These are phyloP conservation scores for Drosophila watanabei DNA, from an alignment of 1,140 invertebrate genomes.

Conservation along the genomic window DNA sequence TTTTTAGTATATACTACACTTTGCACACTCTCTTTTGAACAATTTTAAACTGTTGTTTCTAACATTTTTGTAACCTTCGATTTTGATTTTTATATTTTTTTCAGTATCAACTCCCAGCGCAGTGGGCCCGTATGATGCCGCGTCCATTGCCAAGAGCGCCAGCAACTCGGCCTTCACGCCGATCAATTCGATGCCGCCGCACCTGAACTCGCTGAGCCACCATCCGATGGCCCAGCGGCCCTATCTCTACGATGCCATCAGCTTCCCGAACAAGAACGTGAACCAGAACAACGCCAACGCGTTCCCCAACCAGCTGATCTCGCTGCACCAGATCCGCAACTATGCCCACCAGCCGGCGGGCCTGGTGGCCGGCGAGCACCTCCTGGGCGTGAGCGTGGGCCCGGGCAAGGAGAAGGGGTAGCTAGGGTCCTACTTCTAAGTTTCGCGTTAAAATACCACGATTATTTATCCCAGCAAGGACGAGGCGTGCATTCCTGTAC, in stretches of 20 bases:
- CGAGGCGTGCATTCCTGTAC: constrained; percentile 71
- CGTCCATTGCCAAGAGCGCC: constrained; percentile 86
- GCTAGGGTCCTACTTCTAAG: constrained; percentile 84
- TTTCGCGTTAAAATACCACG: constrained; percentile 22
- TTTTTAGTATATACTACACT: too few relatives aligned
- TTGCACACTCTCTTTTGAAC: neutral
- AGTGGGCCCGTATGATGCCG: constrained; percentile 78
- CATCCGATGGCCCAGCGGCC: constrained; percentile 91
- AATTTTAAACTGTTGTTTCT: neutral
- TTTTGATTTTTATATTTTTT: neutral
- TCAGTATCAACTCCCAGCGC: constrained; percentile 78
- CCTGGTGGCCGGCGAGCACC: constrained; percentile 83
- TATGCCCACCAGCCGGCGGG: constrained; percentile 95
- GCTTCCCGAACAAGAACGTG: constrained; percentile 88
- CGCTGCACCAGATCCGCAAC: constrained; percentile 98
- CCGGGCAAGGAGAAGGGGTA: constrained; percentile 85
- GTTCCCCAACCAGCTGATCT: constrained; percentile 98
- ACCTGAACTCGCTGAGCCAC: constrained; percentile 91
- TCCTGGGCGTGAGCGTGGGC: constrained; percentile 84
- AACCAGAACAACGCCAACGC: constrained; percentile 88
- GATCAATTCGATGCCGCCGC: constrained; percentile 95
- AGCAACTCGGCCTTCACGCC: constrained; percentile 96
- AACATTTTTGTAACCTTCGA: neutral
- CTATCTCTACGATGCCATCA: constrained; percentile 97
- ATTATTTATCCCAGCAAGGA: constrained; percentile 23